These are phyloP conservation scores for Euspilapteryx auroguttella DNA, from an alignment of 2,888 invertebrate genomes.

Conservation along the genomic window DNA sequence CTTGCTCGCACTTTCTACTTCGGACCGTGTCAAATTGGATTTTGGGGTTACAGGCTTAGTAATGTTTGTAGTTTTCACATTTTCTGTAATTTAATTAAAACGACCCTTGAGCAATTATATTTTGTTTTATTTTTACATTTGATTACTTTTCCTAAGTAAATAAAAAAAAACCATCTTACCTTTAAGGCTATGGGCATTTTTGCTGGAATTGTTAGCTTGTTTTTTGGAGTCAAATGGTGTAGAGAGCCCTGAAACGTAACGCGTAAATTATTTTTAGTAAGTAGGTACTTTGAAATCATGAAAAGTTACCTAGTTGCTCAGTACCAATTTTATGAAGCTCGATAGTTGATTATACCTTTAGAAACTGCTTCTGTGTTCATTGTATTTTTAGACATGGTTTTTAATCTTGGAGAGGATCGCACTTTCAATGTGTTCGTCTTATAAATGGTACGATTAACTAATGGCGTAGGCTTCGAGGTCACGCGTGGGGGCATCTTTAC, in stretches of 20 bases:
- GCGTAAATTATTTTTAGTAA: too few species aligned
- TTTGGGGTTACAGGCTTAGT: constrained; percentile 20
- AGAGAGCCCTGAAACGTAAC: too few species aligned
- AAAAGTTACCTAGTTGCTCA: not conserved
- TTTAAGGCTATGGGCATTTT: too few species aligned
- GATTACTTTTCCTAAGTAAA: too few species aligned
- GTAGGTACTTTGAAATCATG: too few species aligned
- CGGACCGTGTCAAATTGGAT: constrained; percentile 19
- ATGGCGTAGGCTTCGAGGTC: constrained; percentile 22
- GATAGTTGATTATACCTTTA: constrained; percentile 23
- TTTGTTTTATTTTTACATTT: too few species aligned
- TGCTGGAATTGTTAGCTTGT: too few species aligned
- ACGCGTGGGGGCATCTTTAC: constrained; percentile 20
- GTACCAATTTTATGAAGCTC: not conserved
- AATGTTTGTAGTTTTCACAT: too few species aligned
- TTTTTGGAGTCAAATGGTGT: too few species aligned
- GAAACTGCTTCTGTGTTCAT: constrained; percentile 19
- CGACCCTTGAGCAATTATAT: too few species aligned
- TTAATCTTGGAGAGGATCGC: constrained; percentile 27
- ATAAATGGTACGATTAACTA: constrained; percentile 19
- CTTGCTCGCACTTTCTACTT: constrained; percentile 23
- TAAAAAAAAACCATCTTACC: too few species aligned
- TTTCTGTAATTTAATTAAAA: too few species aligned
- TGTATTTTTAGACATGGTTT: constrained; percentile 13
- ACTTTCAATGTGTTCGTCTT: constrained; percentile 20